These are phyloP conservation scores for Suricata suricatta DNA, from an alignment of 2,113 vertebrate genomes.

Conservation along the genomic window DNA sequence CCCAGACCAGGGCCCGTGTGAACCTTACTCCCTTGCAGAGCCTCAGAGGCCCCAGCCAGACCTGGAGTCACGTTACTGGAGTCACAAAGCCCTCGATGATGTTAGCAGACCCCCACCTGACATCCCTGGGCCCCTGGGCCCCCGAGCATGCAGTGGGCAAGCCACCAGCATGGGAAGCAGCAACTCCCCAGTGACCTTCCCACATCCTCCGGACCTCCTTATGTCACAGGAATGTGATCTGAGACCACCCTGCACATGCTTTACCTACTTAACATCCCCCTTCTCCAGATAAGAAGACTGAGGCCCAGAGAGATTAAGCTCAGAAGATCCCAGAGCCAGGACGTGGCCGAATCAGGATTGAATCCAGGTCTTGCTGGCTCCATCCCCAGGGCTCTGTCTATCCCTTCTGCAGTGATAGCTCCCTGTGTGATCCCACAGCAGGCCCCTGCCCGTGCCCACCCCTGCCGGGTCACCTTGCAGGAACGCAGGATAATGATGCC, in stretches of 20 bases:
- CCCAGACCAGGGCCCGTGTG: not conserved
- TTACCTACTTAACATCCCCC: not conserved
- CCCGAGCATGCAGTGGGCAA: rapidly evolving
- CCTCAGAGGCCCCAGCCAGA: not conserved
- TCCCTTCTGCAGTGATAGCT: rapidly evolving
- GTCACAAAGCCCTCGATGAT: not conserved
- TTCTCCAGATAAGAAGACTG: not conserved
- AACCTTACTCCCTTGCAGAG: not conserved
- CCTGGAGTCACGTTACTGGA: not conserved
- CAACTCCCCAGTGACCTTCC: not conserved
- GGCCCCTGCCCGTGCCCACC: not conserved
- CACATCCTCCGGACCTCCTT: not conserved
- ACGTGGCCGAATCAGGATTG: not conserved
- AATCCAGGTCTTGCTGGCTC: not conserved
- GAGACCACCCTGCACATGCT: not conserved
- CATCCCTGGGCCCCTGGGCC: not conserved
- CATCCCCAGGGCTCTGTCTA: not conserved
- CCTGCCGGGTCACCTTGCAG: conserved; percentile 90
- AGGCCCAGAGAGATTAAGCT: not conserved
- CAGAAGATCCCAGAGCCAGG: not conserved
- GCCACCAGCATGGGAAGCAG: not conserved
- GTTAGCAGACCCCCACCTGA: not conserved
- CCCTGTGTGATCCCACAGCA: not conserved
- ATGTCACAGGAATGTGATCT: rapidly evolving
- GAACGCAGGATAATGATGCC: conserved; percentile 94